These are phyloP conservation scores for Chrysolina haemoptera DNA, from an alignment of 2,888 invertebrate genomes.

Conservation along the genomic window DNA sequence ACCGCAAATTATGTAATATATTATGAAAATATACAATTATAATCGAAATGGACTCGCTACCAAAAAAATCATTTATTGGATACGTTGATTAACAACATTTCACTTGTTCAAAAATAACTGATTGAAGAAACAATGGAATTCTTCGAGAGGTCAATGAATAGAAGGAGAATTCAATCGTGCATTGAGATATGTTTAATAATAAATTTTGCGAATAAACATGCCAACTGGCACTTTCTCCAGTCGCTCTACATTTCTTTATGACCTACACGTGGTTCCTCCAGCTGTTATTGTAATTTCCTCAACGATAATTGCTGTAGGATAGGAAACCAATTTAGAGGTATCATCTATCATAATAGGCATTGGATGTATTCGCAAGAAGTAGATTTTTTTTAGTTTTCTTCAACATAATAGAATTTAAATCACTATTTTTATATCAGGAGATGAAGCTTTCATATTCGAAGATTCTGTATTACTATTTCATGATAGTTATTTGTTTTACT, in stretches of 20 bases:
- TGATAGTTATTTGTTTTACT: no score
- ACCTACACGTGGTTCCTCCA: not conserved
- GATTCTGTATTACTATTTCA: no score
- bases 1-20: conserved; percentile 8
- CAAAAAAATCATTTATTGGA: not conserved
- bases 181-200: not conserved
- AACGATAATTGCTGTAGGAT: not conserved
- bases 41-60: not conserved
- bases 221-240: not conserved
- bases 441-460: no score
- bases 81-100: not conserved
- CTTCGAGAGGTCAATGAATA: not conserved
- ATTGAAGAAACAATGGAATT: not conserved
- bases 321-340: not conserved
- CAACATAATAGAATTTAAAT: no score
- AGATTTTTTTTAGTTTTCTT: no score
- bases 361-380: no score
- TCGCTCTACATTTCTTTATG: conserved; percentile 3
- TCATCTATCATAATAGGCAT: no score
- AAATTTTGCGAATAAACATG: not conserved
- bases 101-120: not conserved
- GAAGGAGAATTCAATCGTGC: not conserved
- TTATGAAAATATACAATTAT: not conserved
- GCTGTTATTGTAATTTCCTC: not conserved
- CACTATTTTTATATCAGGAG: no score